phyloP scores from a whole-genome alignment of 2,113 vertebrate genomes.

The Dissostichus mawsoni region DNA sequence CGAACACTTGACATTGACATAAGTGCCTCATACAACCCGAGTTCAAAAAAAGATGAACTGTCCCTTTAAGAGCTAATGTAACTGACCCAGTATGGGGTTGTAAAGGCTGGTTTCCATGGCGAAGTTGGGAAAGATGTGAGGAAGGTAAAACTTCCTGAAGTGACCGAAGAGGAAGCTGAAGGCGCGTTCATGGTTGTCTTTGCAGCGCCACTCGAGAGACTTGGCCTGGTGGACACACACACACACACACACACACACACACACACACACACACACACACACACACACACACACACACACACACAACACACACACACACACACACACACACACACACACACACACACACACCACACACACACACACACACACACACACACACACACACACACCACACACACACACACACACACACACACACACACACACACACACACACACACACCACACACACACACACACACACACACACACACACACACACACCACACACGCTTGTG shows the following conservation, averaged over 20 bases:
- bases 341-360: slow-evolving; percentile 16
- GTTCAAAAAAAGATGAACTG: too few species aligned
- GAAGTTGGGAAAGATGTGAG: slow-evolving; percentile 98
- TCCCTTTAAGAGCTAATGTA: not conserved
- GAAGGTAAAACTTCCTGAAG: slow-evolving; percentile 99
- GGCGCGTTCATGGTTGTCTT: slow-evolving; percentile 98
- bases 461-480: not conserved
- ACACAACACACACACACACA: too few species aligned
- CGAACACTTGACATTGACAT: too few species aligned
- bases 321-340: too few species aligned
- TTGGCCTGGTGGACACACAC: slow-evolving; percentile 89
- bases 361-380: slow-evolving; percentile 8
- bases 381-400: too few species aligned
- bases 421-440: too few species aligned
- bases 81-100: slow-evolving; percentile 94
- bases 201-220: slow-evolving; percentile 98
- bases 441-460: slow-evolving; percentile 32
- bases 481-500: slow-evolving; percentile 13
- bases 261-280: too few species aligned
- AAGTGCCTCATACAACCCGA: too few species aligned
- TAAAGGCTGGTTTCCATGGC: slow-evolving; percentile 97
- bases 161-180: slow-evolving; percentile 98
- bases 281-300: too few species aligned
- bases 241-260: slow-evolving; percentile 15
- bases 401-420: too few species aligned